phyloP scores from a whole-genome alignment of 1,140 invertebrate species.

The Harlomillsia oculata region DNA sequence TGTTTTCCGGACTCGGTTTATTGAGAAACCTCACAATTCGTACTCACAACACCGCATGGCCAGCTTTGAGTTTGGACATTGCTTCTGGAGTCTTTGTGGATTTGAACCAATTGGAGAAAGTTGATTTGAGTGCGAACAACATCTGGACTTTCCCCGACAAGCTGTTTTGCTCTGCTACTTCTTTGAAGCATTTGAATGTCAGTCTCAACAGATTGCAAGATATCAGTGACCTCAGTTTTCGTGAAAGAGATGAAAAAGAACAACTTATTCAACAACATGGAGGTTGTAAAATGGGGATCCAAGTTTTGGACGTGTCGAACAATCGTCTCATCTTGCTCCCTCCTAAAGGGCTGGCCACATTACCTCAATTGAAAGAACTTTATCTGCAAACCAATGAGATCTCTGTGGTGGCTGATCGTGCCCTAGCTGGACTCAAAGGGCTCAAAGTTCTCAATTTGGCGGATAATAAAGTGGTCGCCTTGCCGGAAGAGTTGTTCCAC shows the following conservation, averaged over 20 bases:
- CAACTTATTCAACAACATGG: conserved; percentile 42
- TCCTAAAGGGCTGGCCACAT: conserved; percentile 62
- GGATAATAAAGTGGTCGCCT: conserved; percentile 73
- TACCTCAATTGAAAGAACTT: conserved; percentile 62
- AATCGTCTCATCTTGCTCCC: conserved; percentile 75
- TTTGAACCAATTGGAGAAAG: conserved; percentile 60
- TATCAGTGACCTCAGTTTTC: conserved; percentile 68
- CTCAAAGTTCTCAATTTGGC: conserved; percentile 73
- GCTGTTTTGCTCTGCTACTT: conserved; percentile 69
- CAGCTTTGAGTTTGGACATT: conserved; percentile 64
- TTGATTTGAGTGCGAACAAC: conserved; percentile 79
- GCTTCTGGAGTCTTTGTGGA: conserved; percentile 59
- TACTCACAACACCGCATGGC: conserved; percentile 68
- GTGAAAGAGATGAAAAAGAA: conserved; percentile 42
- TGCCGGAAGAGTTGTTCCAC: conserved; percentile 71
- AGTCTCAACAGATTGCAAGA: conserved; percentile 76
- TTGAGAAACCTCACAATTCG: conserved; percentile 71
- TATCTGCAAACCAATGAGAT: conserved; percentile 76
- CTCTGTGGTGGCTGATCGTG: conserved; percentile 69
- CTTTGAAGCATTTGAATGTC: conserved; percentile 64
- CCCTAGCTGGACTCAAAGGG: conserved; percentile 63
- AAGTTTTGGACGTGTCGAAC: conserved; percentile 68
- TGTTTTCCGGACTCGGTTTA: conserved; percentile 60
- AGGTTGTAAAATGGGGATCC: conserved; percentile 62
- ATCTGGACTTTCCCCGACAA: conserved; percentile 77